These are phyloP conservation scores for Apaloderma vittatum DNA, from an alignment of 2,113 vertebrate genomes.

Conservation along the genomic window DNA sequence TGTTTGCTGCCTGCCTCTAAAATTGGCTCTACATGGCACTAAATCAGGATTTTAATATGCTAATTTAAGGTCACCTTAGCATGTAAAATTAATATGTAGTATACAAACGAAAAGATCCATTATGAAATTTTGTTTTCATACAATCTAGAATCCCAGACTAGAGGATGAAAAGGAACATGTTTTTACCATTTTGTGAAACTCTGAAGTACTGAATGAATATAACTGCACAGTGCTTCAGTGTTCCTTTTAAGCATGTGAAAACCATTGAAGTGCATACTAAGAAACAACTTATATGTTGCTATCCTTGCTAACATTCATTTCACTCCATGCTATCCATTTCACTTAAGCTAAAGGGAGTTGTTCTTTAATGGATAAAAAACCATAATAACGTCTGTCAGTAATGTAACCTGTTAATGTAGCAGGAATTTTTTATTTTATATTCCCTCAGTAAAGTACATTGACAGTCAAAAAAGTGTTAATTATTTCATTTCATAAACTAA, in stretches of 20 bases:
- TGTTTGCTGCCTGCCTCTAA: background rate
- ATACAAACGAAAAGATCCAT: background rate
- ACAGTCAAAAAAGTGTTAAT: background rate
- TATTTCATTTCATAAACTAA: background rate
- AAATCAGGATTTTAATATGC: background rate
- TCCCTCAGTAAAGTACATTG: background rate
- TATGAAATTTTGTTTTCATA: background rate
- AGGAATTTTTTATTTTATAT: background rate
- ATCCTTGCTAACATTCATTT: background rate
- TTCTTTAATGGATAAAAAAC: background rate
- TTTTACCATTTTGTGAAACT: background rate
- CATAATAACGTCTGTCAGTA: background rate
- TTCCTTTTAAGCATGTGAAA: background rate
- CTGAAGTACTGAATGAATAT: background rate
- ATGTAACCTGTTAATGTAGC: background rate
- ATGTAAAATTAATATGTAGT: fast-evolving
- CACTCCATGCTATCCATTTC: background rate
- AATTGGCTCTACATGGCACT: background rate
- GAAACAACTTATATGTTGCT: background rate
- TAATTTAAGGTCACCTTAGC: background rate
- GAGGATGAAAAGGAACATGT: background rate
- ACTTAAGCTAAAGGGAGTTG: background rate
- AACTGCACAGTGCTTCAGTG: background rate
- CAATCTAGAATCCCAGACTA: background rate
- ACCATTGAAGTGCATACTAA: background rate